phyloP scores from a whole-genome alignment of 1,140 invertebrate species.

The Maniola jurtina region DNA sequence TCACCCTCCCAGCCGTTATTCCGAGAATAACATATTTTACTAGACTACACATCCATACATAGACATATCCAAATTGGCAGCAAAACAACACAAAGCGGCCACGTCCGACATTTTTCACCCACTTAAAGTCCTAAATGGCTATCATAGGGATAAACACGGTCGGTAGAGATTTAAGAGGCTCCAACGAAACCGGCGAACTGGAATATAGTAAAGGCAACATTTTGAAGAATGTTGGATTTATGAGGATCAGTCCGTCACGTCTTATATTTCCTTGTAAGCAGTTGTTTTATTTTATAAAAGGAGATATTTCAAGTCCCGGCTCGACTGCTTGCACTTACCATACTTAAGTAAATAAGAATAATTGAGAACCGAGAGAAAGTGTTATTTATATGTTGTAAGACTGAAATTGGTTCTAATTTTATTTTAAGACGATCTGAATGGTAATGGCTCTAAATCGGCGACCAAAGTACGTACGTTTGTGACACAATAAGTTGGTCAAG shows the following conservation, averaged over 20 bases:
- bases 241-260: slow-evolving; percentile 34
- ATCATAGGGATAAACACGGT: slow-evolving; percentile 41
- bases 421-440: slow-evolving; percentile 45
- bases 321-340: no score
- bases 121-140: slow-evolving; percentile 38
- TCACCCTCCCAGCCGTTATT: slow-evolving; percentile 37
- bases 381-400: slow-evolving; percentile 8
- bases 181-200: slow-evolving; percentile 30
- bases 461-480: slow-evolving; percentile 31
- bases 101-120: slow-evolving; percentile 35
- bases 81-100: slow-evolving; percentile 27
- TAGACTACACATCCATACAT: slow-evolving; percentile 19
- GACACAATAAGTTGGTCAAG: slow-evolving; percentile 62
- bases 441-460: slow-evolving; percentile 57
- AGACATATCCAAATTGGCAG: slow-evolving; percentile 28
- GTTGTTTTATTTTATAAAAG: slow-evolving; percentile 6
- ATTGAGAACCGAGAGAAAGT: neutral
- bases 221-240: slow-evolving; percentile 39
- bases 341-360: no score
- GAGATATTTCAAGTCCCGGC: neutral
- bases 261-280: slow-evolving; percentile 13
- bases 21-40: slow-evolving; percentile 26
- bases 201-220: slow-evolving; percentile 44
- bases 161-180: slow-evolving; percentile 38
- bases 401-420: slow-evolving; percentile 4